Evolutionary conservation across 2,888 invertebrate species (phyloP), one percentile per base, ranked within the genome.

Genomic region (Dryobota labecula): DNA sequence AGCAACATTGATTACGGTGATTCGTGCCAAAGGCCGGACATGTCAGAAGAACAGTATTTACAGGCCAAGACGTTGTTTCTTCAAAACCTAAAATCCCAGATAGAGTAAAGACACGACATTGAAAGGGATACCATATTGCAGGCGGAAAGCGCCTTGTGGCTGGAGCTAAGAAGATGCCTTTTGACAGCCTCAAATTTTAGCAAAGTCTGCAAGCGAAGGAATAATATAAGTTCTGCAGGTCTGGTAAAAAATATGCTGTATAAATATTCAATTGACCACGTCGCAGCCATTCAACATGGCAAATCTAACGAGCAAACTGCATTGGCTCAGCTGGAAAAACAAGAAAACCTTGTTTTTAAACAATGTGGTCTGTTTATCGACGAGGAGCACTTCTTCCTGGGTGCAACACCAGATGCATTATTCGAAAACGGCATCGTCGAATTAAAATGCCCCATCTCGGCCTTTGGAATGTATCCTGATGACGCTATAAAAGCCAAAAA

Each of bases 21-120:
- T 11, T 56, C 33, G 11, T 56, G 54, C 20, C 33, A 56, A 56
- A 56, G n/a, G 33, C 54, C 54, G 20, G 54, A 56, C n/a, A 33
- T 56, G 33, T n/a, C 54, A 11, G 54, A 33, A 11, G 33, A 56
- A 4, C 33, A 56, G 8, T 56, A n/a, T 56, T n/a, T n/a, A 33
- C 4, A 11, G 5, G 33, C 54, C 18, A 54, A 11, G 11, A 33
- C 20, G 20, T 30, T n/a, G 18, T 54, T 54, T 30, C 18, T 54
- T 8, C 2, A 54, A 54, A 54, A 54, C 30, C 15, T 30, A 6
- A 56, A 33, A 15, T 33, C 33, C 6, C 54, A 33, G 5, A 9
- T 56, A n/a, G 54, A 56, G 6, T 33, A 54, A n/a, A 56, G 54
- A 6, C 33, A 33, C 33, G 33, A 56, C 6, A n/a, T 56, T 9